Evolutionary conservation across 2,888 invertebrate genomes (phyloP).

Genomic region (Troides helena): DNA sequence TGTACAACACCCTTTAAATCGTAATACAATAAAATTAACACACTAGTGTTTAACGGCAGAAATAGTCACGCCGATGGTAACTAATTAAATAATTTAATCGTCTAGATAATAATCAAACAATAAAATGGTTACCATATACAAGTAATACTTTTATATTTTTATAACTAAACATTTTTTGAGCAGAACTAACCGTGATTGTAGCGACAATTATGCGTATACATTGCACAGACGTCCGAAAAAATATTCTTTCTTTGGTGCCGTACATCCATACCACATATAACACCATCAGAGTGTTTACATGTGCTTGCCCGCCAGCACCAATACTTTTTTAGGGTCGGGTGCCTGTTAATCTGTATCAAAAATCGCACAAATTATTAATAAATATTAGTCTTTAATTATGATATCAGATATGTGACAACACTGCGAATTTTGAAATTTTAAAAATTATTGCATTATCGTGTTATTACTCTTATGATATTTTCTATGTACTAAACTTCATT

Average conservation of each 20-base stretch:
- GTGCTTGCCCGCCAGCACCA: constrained; percentile 60
- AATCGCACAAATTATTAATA: neutral
- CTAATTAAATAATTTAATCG: too few relatives aligned
- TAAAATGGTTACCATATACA: neutral
- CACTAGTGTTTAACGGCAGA: too few relatives aligned
- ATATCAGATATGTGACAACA: too few relatives aligned
- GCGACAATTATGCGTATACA: constrained; percentile 54
- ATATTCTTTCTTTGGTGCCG: constrained; percentile 35
- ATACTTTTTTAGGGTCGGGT: constrained; percentile 43
- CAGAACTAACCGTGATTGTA: constrained; percentile 42
- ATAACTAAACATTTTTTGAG: neutral
- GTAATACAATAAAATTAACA: too few relatives aligned
- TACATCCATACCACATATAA: constrained; percentile 49
- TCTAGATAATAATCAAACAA: neutral
- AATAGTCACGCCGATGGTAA: too few relatives aligned
- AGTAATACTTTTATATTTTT: neutral
- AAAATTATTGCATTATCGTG: too few relatives aligned
- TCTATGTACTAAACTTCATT: neutral
- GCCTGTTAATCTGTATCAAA: constrained; percentile 34
- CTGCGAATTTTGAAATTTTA: too few relatives aligned
- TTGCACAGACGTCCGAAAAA: constrained; percentile 46
- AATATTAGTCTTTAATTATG: neutral
- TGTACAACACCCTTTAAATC: too few relatives aligned
- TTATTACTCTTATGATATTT: too few relatives aligned
- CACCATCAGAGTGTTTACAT: constrained; percentile 37